Conservation (phyloP, 2,888 invertebrate species). For the Temnothorax ravouxi region DNA sequence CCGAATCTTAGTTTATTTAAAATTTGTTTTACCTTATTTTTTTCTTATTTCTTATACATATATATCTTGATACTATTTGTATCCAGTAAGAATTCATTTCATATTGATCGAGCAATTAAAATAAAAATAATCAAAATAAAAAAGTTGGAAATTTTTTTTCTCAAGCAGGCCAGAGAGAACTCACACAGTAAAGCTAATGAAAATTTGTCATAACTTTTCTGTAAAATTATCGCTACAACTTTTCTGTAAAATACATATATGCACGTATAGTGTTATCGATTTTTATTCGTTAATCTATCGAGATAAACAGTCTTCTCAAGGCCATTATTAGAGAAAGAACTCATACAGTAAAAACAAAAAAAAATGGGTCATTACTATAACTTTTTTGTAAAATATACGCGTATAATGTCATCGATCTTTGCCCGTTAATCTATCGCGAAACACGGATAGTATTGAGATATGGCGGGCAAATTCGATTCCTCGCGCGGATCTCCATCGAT, state of each 20-base stretch:
- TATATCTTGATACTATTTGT: no score
- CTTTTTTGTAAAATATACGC: not conserved
- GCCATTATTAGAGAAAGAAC: not conserved
- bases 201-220: not conserved
- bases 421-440: not conserved
- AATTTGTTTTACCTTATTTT: not conserved
- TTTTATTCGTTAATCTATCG: not conserved
- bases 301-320: not conserved
- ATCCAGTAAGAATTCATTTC: not conserved
- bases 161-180: no score
- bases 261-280: not conserved
- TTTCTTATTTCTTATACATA: not conserved
- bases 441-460: not conserved
- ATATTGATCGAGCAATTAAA: not conserved
- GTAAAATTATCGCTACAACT: not conserved
- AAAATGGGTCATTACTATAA: not conserved
- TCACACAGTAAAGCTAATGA: not conserved
- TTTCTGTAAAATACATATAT: not conserved
- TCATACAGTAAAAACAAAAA: not conserved
- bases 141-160: not conserved
- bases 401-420: not conserved
- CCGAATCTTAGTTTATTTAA: not conserved
- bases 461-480: not conserved
- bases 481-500: constrained; percentile 31
- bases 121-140: not conserved